phyloP scores from a whole-genome alignment of 23 tunicate species.

The Clavelina lepadiformis region DNA sequence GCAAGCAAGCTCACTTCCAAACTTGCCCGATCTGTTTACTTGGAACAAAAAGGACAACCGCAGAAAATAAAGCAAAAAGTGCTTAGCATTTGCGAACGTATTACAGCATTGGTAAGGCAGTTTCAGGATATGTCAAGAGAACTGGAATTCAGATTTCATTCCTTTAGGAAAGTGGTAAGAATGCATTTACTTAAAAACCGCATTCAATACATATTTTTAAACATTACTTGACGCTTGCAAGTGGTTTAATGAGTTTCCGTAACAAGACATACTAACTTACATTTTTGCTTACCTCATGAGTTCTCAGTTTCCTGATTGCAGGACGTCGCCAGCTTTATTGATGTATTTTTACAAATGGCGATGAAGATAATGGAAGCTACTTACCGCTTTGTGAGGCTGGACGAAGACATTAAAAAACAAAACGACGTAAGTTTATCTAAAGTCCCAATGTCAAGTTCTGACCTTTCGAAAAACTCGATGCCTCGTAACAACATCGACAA shows the following conservation, averaged over 20 bases:
- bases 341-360: conserved; percentile 11
- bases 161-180: conserved; percentile 32
- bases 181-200: background rate
- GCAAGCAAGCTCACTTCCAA: conserved; percentile 46
- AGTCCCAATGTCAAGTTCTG: no score
- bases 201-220: conserved; percentile 9
- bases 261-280: no score
- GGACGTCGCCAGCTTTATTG: conserved; percentile 22
- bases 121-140: conserved; percentile 51
- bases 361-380: conserved; percentile 20
- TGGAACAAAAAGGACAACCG: conserved; percentile 8
- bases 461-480: conserved; percentile 14
- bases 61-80: conserved; percentile 11
- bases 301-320: no score
- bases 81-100: conserved; percentile 25
- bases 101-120: conserved; percentile 21
- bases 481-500: conserved; percentile 37
- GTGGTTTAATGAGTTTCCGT: no score
- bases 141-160: conserved; percentile 17
- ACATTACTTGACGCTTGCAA: no score
- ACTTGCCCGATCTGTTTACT: conserved; percentile 15
- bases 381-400: conserved; percentile 14
- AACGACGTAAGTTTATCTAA: no score
- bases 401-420: no score
- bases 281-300: no score